Evolutionary conservation across 23 tunicate genomes (phyloP).

Genomic region (Clavelina lepadiformis): DNA sequence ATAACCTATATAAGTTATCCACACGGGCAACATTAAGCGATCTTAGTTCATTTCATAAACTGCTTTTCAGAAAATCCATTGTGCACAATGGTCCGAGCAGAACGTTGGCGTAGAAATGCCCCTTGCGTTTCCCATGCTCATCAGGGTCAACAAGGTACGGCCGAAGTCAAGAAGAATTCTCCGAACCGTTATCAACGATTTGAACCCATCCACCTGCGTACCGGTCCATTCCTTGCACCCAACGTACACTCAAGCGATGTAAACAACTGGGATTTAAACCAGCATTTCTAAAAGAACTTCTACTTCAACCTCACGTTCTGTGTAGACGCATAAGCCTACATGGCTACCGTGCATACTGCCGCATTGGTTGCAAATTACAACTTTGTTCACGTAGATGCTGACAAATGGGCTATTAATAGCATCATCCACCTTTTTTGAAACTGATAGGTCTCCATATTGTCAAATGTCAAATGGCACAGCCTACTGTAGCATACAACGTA

Average conservation of each 20-base stretch:
- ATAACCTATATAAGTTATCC: background rate
- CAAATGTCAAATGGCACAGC: no score
- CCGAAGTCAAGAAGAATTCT: slow-evolving; percentile 17
- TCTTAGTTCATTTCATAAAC: background rate
- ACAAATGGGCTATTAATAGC: no score
- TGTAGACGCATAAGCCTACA: no score
- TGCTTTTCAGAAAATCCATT: slow-evolving; percentile 39
- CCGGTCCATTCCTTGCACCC: slow-evolving; percentile 55
- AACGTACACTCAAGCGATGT: slow-evolving; percentile 19
- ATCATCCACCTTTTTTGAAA: no score
- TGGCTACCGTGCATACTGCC: no score
- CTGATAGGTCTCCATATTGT: no score
- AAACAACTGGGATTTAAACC: no score
- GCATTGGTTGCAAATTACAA: no score
- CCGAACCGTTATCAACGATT: slow-evolving; percentile 37
- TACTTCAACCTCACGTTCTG: no score
- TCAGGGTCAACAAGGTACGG: slow-evolving; percentile 50
- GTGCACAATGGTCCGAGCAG: slow-evolving; percentile 72
- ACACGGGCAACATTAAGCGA: background rate
- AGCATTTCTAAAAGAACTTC: no score
- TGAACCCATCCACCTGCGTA: slow-evolving; percentile 44
- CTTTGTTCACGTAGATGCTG: no score
- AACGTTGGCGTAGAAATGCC: slow-evolving; percentile 35
- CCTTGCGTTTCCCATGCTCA: slow-evolving; percentile 42
- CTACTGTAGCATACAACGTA: no score